These are phyloP conservation scores for Drosophila suboccidentalis DNA, from an alignment of 2,888 invertebrate genomes.

Conservation along the genomic window DNA sequence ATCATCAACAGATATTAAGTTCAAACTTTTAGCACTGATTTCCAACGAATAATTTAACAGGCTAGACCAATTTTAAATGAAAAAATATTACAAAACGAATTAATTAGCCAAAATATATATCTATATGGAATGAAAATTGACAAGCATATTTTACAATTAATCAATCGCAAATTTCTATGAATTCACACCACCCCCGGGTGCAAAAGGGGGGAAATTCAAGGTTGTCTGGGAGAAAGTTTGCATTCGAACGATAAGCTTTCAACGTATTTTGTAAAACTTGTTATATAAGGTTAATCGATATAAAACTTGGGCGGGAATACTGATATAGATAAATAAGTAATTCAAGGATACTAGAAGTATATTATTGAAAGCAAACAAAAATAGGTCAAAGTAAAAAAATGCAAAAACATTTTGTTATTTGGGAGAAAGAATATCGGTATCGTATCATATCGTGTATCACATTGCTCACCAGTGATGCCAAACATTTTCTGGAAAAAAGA, in stretches of 20 bases:
- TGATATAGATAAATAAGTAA: too few species aligned
- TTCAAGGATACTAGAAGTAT: not conserved
- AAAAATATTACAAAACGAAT: slow-evolving; percentile 61
- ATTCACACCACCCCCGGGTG: not conserved
- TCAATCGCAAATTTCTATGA: not conserved
- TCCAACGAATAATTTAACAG: slow-evolving; percentile 53
- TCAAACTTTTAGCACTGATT: slow-evolving; percentile 38
- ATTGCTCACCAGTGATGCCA: too few species aligned
- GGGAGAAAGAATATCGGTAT: slow-evolving; percentile 11
- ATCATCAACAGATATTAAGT: slow-evolving; percentile 51
- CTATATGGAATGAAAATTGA: slow-evolving; percentile 33
- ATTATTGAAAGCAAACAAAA: not conserved
- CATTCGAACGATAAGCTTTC: not conserved
- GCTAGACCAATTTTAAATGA: slow-evolving; percentile 80
- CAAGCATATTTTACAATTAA: not conserved
- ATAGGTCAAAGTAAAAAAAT: not conserved
- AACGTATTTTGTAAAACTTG: not conserved
- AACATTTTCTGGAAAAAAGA: too few species aligned
- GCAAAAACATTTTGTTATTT: not conserved
- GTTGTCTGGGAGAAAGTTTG: slow-evolving; percentile 1
- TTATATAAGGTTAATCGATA: not conserved
- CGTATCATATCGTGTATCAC: slow-evolving; percentile 5
- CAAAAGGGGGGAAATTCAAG: not conserved
- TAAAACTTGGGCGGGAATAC: not conserved
- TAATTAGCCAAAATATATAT: slow-evolving; percentile 69